Evolutionary conservation across 2,888 invertebrate species (phyloP).

Genomic region (Didymodactylos carnosus): DNA sequence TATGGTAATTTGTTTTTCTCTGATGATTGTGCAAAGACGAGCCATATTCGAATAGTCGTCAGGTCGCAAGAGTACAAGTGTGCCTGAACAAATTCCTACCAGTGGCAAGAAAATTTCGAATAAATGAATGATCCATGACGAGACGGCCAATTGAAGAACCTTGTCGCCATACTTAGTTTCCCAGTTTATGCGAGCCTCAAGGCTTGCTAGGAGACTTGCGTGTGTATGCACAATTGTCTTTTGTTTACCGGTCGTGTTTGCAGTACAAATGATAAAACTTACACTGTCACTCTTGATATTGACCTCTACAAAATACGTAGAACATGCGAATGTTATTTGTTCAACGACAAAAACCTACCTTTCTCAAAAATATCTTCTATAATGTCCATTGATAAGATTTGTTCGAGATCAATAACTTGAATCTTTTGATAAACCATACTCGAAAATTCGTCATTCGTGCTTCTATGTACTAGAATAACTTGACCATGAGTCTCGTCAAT

Average conservation of each 20-base stretch:
- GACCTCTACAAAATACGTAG: neutral
- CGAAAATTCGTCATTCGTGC: neutral
- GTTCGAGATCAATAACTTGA: neutral
- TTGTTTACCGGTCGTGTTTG: neutral
- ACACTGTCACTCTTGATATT: neutral
- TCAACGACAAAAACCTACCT: neutral
- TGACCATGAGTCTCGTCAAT: neutral
- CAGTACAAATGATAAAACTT: neutral
- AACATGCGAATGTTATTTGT: neutral
- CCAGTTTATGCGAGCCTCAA: neutral
- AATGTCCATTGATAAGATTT: neutral
- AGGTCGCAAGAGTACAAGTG: neutral
- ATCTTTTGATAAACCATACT: neutral
- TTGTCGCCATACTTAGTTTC: neutral
- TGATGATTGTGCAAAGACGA: neutral
- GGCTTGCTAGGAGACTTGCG: neutral
- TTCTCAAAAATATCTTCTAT: neutral
- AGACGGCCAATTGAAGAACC: neutral
- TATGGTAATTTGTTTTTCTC: neutral
- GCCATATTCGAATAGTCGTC: neutral
- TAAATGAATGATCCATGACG: neutral
- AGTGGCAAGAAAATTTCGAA: neutral
- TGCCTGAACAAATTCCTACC: neutral
- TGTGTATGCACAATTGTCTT: neutral
- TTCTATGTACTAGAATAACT: neutral